Evolutionary conservation across 2,888 invertebrate species (phyloP).

Genomic region (Orchesella flavescens): DNA sequence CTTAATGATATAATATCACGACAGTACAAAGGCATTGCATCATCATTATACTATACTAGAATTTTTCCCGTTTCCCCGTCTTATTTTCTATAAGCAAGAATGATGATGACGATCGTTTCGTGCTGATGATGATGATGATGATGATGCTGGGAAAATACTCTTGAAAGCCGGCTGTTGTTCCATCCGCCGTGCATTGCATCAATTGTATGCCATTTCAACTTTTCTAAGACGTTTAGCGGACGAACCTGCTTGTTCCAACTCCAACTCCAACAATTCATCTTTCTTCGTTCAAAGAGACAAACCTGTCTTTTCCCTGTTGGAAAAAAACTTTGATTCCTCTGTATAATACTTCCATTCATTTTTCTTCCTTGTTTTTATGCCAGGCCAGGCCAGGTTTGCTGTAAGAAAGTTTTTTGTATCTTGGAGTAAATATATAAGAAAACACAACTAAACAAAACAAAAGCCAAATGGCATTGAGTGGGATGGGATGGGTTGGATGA

Average conservation of each 20-base stretch:
- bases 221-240: not conserved
- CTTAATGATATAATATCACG: too few species aligned
- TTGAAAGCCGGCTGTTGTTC: conserved; percentile 34
- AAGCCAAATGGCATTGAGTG: not conserved
- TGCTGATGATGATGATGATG: too few species aligned
- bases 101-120: conserved; percentile 15
- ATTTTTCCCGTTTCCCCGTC: conserved; percentile 11
- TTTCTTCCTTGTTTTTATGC: not conserved
- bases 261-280: not conserved
- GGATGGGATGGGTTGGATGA: not conserved
- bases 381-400: not conserved
- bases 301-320: conserved; percentile 28
- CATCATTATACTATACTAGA: too few species aligned
- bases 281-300: conserved; percentile 20
- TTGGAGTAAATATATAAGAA: not conserved
- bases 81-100: not conserved
- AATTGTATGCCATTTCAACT: conserved; percentile 7
- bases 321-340: conserved; percentile 2
- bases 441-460: conserved; percentile 10
- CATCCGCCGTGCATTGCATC: not conserved
- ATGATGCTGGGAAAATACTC: conserved; percentile 15
- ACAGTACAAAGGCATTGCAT: too few species aligned
- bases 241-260: too few species aligned
- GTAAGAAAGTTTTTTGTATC: not conserved
- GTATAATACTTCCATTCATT: not conserved